Conservation (phyloP, 2,113 vertebrate genomes). For the Apaloderma vittatum region DNA sequence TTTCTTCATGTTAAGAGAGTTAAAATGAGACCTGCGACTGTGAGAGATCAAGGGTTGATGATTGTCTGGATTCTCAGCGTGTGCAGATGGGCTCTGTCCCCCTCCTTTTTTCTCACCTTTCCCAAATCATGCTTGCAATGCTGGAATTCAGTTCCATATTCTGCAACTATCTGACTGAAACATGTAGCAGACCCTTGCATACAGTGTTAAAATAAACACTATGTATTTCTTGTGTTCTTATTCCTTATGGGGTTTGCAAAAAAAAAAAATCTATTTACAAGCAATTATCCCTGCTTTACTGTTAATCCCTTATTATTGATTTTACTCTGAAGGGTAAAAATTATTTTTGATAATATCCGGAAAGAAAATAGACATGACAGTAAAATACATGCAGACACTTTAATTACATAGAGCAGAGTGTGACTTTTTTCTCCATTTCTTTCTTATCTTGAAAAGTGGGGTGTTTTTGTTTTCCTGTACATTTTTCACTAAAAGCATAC, state of each 20-base stretch:
- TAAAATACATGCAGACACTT: neutral
- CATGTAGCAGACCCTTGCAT: neutral
- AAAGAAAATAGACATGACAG: neutral
- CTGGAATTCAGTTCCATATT: neutral
- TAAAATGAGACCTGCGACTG: neutral
- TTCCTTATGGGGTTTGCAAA: neutral
- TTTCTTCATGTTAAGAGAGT: neutral
- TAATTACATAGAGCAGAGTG: neutral
- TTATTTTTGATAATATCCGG: neutral
- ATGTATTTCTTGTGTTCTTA: neutral
- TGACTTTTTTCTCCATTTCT: fast-evolving
- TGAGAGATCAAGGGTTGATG: neutral
- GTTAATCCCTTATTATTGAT: neutral
- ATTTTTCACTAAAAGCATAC: neutral
- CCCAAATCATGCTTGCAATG: neutral
- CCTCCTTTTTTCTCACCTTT: neutral
- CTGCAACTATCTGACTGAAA: neutral
- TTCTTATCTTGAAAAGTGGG: neutral
- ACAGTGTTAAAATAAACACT: neutral
- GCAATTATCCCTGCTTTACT: neutral
- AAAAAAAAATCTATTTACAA: neutral
- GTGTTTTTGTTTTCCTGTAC: neutral
- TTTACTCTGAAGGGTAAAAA: neutral
- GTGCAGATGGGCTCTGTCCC: neutral
- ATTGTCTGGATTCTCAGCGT: neutral